These are phyloP conservation scores for Myathropa florea DNA, from an alignment of 2,888 invertebrate genomes.

Conservation along the genomic window DNA sequence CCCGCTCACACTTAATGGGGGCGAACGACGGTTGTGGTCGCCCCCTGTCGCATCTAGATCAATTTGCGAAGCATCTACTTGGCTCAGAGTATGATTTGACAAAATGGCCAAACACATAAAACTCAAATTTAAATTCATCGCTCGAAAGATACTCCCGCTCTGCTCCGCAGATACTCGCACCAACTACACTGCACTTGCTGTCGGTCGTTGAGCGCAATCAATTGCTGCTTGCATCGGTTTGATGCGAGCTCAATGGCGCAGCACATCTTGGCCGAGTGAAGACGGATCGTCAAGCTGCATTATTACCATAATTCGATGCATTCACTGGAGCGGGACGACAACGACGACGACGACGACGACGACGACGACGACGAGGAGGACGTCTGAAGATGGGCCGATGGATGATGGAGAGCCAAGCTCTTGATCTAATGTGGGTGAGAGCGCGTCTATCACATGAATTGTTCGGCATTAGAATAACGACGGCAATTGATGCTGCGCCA, in stretches of 20 bases:
- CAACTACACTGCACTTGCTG: not conserved
- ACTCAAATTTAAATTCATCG: conserved; percentile 64
- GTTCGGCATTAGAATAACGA: conserved; percentile 54
- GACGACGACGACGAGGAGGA: not conserved
- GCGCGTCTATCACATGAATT: conserved; percentile 23
- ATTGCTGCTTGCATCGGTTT: conserved; percentile 59
- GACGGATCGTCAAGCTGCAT: conserved; percentile 63
- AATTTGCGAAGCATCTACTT: conserved; percentile 5
- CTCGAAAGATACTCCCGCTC: conserved; percentile 18
- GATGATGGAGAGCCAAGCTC: conserved; percentile 11
- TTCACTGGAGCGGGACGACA: conserved; percentile 12
- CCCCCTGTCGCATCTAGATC: conserved; percentile 31
- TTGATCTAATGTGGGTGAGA: conserved; percentile 53
- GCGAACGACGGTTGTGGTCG: not conserved
- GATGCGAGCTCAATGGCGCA: conserved; percentile 51
- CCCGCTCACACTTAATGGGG: not conserved
- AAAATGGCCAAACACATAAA: conserved; percentile 51
- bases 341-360: not conserved
- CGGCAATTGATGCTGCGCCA: conserved; percentile 44
- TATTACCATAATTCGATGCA: conserved; percentile 68
- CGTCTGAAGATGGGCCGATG: conserved; percentile 8
- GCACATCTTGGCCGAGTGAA: conserved; percentile 37
- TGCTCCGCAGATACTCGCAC: not conserved
- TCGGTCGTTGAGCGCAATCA: conserved; percentile 27
- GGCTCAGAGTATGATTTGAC: not conserved